Percentiles rank a stretch among this genome's conserved stretches.
These are phyloP conservation scores for Myotis vivesi DNA, from an alignment of 2,797 vertebrate genomes.

Conservation along the genomic window DNA sequence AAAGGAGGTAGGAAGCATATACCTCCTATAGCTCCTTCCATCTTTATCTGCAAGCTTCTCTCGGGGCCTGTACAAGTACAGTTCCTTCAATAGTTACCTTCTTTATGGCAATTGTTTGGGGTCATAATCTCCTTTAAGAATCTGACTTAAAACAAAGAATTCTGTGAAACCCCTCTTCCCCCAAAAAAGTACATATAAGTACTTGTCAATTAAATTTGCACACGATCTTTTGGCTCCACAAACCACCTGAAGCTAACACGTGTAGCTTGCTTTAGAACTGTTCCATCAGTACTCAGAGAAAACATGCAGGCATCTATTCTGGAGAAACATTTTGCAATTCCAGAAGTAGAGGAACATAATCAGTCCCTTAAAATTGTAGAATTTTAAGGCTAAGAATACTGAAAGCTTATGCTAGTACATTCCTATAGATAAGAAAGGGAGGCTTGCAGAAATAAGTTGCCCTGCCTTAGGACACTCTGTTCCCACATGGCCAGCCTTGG, in stretches of 20 bases:
- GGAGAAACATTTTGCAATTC: neutral
- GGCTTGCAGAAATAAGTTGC: neutral
- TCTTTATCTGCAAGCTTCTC: neutral
- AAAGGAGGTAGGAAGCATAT: neutral
- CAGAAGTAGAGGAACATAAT: neutral
- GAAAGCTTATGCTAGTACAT: neutral
- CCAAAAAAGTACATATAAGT: neutral
- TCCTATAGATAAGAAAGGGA: neutral
- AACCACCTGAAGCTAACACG: neutral
- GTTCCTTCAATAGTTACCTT: neutral
- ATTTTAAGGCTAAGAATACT: neutral
- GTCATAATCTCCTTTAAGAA: neutral
- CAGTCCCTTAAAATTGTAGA: neutral
- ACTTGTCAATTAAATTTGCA: neutral
- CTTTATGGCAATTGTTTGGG: neutral
- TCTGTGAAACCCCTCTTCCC: neutral
- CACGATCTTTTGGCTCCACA: neutral
- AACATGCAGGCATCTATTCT: neutral
- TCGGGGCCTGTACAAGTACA: neutral
- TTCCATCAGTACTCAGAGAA: neutral
- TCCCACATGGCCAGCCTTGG: neutral
- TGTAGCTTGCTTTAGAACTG: neutral
- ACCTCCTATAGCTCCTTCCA: neutral
- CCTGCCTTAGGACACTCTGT: neutral
- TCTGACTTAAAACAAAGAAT: neutral